Conservation (phyloP, 2,888 invertebrate species). For the Aspidapion aeneum region DNA sequence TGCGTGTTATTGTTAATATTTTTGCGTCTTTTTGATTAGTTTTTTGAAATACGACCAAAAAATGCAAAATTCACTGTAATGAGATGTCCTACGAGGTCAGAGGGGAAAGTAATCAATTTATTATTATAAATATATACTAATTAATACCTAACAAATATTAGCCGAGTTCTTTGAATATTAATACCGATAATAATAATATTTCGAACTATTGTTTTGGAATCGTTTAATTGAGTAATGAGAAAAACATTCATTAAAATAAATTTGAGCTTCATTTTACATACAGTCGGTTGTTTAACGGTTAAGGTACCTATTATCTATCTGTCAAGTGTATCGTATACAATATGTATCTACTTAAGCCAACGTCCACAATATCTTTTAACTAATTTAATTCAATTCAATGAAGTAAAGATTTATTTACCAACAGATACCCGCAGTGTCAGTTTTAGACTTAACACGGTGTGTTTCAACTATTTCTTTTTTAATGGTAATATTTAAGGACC, state of each 20-base stretch:
- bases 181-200: not conserved
- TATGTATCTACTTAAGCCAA: not conserved
- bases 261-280: no score
- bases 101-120: not conserved
- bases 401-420: constrained; percentile 22
- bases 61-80: not conserved
- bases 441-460: not conserved
- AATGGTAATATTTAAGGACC: constrained; percentile 1
- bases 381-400: constrained; percentile 26
- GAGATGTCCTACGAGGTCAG: not conserved
- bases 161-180: not conserved
- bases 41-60: no score
- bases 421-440: constrained; percentile 21
- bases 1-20: no score
- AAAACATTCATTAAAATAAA: no score
- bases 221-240: not conserved
- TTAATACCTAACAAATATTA: not conserved
- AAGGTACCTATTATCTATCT: no score
- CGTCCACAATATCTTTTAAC: constrained; percentile 7
- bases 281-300: no score
- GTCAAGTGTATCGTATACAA: not conserved
- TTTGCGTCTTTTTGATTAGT: no score
- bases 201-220: not conserved
- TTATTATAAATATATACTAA: not conserved
- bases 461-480: not conserved